Evolutionary conservation across 2,113 vertebrate species (phyloP), one percentile per base, ranked within the genome.

Genomic region (Phalacrocorax carbo): DNA sequence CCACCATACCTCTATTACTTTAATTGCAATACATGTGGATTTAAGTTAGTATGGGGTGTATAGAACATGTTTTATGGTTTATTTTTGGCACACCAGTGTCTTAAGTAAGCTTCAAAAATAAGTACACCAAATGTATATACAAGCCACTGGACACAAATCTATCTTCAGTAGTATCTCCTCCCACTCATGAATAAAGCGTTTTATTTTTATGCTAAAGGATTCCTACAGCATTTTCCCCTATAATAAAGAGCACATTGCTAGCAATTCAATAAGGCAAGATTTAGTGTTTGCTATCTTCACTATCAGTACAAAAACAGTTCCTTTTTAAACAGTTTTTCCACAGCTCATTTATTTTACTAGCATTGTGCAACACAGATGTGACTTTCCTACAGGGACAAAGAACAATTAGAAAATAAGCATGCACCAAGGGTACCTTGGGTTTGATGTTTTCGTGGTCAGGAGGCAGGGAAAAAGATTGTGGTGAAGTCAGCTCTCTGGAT

Each of bases 351-450:
- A 66, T 87, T 90, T 94, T 48, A 82, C 36, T 61, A 75, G 68
- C n/a, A 60, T 60, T 89, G 25, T 91, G 46, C 42, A 83, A 87
- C 15, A 62, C 1, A 7, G 34, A 32, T 61, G 11, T 30, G 40
- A 30, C 61, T 72, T 83, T 75, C 57, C 57, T 86, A 57, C 27
- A 52, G 42, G 64, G 46, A 90, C 26, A 91, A 94, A 89, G 82
- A 68, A 88, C 58, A 75, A 58, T 65, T 81, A 94, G 42, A 86
- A 94, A 95, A 84, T 51, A 93, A 96, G 65, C 98, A 98, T 98
- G 98, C 97, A 98, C 48, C 90, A 96, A 69, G 96, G 94, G 89
- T 98, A 98, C 98, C 98, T 98, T 97, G 79, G 97, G 77, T 97
- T 96, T 98, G 96, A 96, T 95, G 97, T 96, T 98, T 90, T 98